Conservation (phyloP, 2,797 vertebrate genomes). For the Megaceryle alcyon region DNA sequence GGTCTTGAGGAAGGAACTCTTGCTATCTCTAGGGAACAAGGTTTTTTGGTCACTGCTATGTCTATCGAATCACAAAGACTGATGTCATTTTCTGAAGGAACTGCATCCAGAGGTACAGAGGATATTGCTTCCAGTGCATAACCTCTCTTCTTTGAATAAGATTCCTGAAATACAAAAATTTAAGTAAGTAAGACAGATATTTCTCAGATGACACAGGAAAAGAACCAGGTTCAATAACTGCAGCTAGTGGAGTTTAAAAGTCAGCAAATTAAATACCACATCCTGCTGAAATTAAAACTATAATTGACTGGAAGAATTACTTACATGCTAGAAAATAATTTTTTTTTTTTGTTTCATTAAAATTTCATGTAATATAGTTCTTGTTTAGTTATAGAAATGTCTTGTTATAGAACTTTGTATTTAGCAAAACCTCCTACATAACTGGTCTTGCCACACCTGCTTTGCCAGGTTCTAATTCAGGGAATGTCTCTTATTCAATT, state of each 20-base stretch:
- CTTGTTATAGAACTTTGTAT: not conserved
- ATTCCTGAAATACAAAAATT: slow-evolving; percentile 82
- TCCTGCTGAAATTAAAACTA: not conserved
- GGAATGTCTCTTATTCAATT: not conserved
- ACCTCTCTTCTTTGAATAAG: slow-evolving; percentile 84
- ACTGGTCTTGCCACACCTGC: not conserved
- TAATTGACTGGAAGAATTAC: not conserved
- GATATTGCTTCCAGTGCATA: slow-evolving; percentile 83
- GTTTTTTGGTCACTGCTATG: slow-evolving; percentile 92
- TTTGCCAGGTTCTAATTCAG: not conserved
- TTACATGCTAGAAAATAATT: not conserved
- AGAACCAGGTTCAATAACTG: not conserved
- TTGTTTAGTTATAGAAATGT: not conserved
- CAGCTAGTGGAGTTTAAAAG: not conserved
- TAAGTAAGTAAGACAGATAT: slow-evolving; percentile 25
- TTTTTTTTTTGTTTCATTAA: not conserved
- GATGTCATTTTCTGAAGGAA: slow-evolving; percentile 90
- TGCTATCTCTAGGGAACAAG: slow-evolving; percentile 91
- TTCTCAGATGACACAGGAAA: not conserved
- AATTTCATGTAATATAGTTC: not conserved
- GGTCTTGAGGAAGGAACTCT: slow-evolving; percentile 82
- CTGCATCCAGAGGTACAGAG: slow-evolving; percentile 89
- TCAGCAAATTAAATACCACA: not conserved
- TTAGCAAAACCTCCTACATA: not conserved
- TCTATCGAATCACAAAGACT: slow-evolving; percentile 89